A percentile compares a stretch with the other conserved stretches of the same genome.
Evolutionary conservation across 2,797 vertebrate species (phyloP).

Genomic region (Lemur catta): DNA sequence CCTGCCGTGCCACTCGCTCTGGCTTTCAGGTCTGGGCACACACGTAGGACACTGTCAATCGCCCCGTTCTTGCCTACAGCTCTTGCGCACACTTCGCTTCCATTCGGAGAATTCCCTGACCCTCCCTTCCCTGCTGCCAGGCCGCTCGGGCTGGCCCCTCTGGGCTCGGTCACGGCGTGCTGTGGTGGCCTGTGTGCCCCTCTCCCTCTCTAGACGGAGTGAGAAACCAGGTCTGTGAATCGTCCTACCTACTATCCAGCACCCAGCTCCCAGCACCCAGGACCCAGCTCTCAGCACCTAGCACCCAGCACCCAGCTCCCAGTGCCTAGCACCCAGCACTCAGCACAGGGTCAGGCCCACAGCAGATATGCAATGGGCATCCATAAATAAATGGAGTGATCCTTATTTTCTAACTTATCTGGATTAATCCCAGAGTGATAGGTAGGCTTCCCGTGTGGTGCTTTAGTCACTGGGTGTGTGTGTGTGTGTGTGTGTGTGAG

Average conservation of each 20-base stretch:
- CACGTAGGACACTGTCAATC: no score
- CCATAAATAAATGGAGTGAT: background rate
- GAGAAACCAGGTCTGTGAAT: background rate
- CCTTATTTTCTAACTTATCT: background rate
- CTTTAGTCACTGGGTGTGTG: background rate
- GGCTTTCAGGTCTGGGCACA: background rate
- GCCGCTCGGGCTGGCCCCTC: background rate
- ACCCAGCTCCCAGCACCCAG: background rate
- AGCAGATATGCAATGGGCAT: background rate
- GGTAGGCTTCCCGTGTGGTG: background rate
- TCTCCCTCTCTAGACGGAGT: background rate
- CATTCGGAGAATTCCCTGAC: background rate
- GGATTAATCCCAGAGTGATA: background rate
- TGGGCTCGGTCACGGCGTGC: accelerated
- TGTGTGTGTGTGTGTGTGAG: background rate
- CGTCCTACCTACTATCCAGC: background rate
- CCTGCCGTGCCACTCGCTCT: background rate
- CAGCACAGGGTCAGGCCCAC: background rate
- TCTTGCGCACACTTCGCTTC: background rate
- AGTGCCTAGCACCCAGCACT: background rate
- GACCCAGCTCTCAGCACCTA: background rate
- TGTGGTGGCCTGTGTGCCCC: background rate
- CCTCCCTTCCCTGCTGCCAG: background rate
- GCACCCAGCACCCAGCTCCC: background rate
- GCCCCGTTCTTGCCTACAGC: no score